Base-by-base conservation (phyloP, 2,888 invertebrate genomes). In the Pyrrhopygopsis socrates region DNA sequence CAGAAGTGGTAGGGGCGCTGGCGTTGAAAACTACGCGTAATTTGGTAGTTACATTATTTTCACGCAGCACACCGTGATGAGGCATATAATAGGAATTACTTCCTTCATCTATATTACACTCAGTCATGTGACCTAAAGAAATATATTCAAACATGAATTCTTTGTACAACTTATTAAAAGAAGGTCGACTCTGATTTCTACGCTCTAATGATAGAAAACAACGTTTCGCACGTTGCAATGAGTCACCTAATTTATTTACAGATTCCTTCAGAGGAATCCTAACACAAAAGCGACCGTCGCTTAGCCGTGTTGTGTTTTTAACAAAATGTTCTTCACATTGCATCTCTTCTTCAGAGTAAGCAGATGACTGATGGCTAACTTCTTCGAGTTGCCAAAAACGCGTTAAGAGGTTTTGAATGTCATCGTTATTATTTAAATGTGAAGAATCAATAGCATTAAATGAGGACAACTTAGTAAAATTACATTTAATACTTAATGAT, bases 81-180 rank as follows among this genome's bases (percentile, higher is more conserved):
- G 84, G 81, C 54, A 83, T 65, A 63, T 68, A 83, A 45, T 78
- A 73, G 27, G 54, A 38, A 30, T 58, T 30, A 50, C 22, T 18
- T 18, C 20, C 20, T 27, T 20, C 22, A 22, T 65, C 15, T 18
- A 65, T 50, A 4, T 38, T 15, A 60, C 38, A 77, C 34, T 76
- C 68, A 30, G 77, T 60, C 58, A 81, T 45, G 29, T 84, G 81
- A 41, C 81, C 81, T 67, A 81, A 63, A 1, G 74, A 34, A 11
- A 65, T n/a, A 34, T 84, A 87, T 54, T 87, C 83, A 15, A 74
- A 41, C 45, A 87, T 86, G 30, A 88, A 88, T 9, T 86, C 68
- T 27, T 81, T 58, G 68, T 88, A 86, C 24, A 75, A 30, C 2
- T 22, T n/a, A 58, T 76, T 85, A 71, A 85, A 65, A 8, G 38